phyloP scores from a whole-genome alignment of 2,113 vertebrate species.

The human region GRCh38 chr7:15219001-15219500 shows the following conservation, averaged over 20 bases:
- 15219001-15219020: not conserved
- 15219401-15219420: not conserved
- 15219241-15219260: not conserved
- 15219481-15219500: accelerated
- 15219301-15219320: not conserved
- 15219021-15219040: not conserved
- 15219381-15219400: not conserved
- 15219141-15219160: not conserved
- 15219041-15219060: not conserved
- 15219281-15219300: not conserved
- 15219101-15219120: not conserved
- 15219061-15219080: not conserved
- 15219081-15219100: not conserved
- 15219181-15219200: not conserved
- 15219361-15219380: not conserved
- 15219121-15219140: not conserved
- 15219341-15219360: not conserved
- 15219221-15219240: not conserved
- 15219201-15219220: not conserved
- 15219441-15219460: not conserved
- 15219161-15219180: not conserved
- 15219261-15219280: not conserved
- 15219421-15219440: not conserved
- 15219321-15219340: not conserved
- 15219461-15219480: not conserved